Evolutionary conservation across 2,797 vertebrate genomes (phyloP).

Genomic region (Rhadinocentrus ornatus): DNA sequence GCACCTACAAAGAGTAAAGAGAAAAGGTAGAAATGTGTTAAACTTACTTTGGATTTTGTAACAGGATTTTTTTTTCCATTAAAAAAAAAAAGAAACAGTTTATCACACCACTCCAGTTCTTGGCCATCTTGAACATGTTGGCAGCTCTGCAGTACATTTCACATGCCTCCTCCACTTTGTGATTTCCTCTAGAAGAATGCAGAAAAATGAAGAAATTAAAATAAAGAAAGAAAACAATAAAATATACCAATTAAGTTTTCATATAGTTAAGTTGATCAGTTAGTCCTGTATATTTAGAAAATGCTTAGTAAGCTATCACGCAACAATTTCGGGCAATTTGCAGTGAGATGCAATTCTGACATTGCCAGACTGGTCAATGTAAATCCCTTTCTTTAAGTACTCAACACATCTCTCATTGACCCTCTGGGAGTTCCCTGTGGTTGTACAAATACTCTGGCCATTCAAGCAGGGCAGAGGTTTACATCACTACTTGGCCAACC

Average conservation of each 20-base stretch:
- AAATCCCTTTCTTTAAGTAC: slow-evolving; percentile 23
- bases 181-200: slow-evolving; percentile 86
- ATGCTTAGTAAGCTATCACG: too few relatives aligned
- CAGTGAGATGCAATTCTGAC: neutral
- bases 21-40: slow-evolving; percentile 5
- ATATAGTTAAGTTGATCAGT: neutral
- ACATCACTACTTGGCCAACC: slow-evolving; percentile 41
- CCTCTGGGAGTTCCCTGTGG: slow-evolving; percentile 39
- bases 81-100: slow-evolving; percentile 33
- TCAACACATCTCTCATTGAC: slow-evolving; percentile 27
- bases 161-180: slow-evolving; percentile 96
- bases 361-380: neutral
- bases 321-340: slow-evolving; percentile 2
- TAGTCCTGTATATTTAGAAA: neutral
- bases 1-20: slow-evolving; percentile 81
- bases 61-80: neutral
- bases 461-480: slow-evolving; percentile 51
- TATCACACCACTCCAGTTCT: slow-evolving; percentile 95
- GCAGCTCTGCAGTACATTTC: slow-evolving; percentile 99
- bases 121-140: slow-evolving; percentile 99
- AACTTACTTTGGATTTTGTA: slow-evolving; percentile 8
- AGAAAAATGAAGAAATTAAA: slow-evolving; percentile 24
- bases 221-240: neutral
- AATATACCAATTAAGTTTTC: neutral
- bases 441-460: slow-evolving; percentile 43